These are phyloP conservation scores for Macrocentrus cingulum DNA, from an alignment of 1,140 invertebrate genomes.

Conservation along the genomic window DNA sequence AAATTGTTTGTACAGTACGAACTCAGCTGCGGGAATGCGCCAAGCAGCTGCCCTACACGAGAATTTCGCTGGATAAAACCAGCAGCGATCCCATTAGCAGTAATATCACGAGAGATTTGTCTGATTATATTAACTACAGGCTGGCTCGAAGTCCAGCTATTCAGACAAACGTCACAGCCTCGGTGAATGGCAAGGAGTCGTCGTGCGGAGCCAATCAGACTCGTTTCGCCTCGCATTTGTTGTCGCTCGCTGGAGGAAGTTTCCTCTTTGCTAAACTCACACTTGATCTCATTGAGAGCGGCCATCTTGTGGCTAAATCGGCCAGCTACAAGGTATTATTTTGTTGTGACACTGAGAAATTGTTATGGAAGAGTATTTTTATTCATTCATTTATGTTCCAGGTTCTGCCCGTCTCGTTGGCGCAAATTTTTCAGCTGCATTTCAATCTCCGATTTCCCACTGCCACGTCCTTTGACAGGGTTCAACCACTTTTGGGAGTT, in stretches of 20 bases:
- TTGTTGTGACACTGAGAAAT: too few species aligned
- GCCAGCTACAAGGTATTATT: conserved; percentile 80
- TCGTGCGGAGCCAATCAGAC: conserved; percentile 63
- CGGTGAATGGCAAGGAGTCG: conserved; percentile 68
- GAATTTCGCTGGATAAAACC: conserved; percentile 70
- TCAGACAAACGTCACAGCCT: conserved; percentile 78
- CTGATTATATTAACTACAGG: conserved; percentile 84
- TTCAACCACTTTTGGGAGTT: conserved; percentile 81
- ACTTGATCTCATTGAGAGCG: conserved; percentile 90
- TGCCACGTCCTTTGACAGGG: conserved; percentile 85
- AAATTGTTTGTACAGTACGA: conserved; percentile 85
- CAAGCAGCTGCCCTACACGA: conserved; percentile 79
- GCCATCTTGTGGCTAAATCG: conserved; percentile 90
- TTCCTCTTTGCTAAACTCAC: conserved; percentile 91
- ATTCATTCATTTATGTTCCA: conserved; percentile 35
- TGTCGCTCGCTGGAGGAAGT: conserved; percentile 81
- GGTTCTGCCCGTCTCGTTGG: conserved; percentile 83
- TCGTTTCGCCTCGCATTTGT: conserved; percentile 85
- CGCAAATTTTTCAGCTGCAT: conserved; percentile 89
- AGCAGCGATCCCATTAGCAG: conserved; percentile 60
- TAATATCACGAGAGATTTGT: conserved; percentile 77
- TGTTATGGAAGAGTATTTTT: too few species aligned
- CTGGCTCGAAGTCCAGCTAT: conserved; percentile 77
- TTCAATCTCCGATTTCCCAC: conserved; percentile 94
- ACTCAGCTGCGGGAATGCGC: conserved; percentile 81